phyloP scores from a whole-genome alignment of 2,113 vertebrate genomes.

The Telmatochromis brichardi region DNA sequence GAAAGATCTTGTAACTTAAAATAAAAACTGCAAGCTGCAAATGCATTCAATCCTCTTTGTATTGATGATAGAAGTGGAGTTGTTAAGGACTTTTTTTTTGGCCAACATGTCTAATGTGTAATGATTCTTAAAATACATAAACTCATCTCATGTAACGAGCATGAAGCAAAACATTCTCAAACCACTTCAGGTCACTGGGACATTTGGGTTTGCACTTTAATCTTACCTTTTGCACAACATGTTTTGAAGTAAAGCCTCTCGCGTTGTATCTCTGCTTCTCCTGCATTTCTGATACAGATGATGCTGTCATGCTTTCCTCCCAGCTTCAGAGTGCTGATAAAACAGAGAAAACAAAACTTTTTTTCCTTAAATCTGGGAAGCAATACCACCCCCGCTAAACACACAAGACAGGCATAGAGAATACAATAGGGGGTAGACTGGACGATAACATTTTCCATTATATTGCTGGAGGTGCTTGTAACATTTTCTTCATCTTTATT shows the following conservation, averaged over 20 bases:
- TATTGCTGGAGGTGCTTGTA: background rate
- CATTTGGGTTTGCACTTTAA: background rate
- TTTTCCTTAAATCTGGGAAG: background rate
- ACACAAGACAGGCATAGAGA: background rate
- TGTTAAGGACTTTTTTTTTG: background rate
- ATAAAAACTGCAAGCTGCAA: background rate
- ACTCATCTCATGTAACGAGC: background rate
- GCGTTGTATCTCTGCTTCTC: background rate
- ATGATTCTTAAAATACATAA: background rate
- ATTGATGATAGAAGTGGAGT: background rate
- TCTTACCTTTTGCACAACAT: background rate
- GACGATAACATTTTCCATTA: background rate
- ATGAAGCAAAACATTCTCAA: background rate
- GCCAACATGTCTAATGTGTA: background rate
- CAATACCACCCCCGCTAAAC: background rate
- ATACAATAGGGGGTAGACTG: background rate
- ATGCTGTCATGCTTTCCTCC: conserved; percentile 6
- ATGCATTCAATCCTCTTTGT: background rate
- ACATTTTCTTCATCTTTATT: background rate
- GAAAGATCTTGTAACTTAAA: background rate
- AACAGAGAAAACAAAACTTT: conserved; percentile 13
- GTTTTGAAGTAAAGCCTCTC: background rate
- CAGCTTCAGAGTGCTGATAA: conserved; percentile 14
- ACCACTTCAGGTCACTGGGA: background rate
- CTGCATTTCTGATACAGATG: background rate